Evolutionary conservation across 1,140 invertebrate genomes (phyloP), one percentile per base, ranked within the genome.

Genomic region (Druon quercuslanigerum): DNA sequence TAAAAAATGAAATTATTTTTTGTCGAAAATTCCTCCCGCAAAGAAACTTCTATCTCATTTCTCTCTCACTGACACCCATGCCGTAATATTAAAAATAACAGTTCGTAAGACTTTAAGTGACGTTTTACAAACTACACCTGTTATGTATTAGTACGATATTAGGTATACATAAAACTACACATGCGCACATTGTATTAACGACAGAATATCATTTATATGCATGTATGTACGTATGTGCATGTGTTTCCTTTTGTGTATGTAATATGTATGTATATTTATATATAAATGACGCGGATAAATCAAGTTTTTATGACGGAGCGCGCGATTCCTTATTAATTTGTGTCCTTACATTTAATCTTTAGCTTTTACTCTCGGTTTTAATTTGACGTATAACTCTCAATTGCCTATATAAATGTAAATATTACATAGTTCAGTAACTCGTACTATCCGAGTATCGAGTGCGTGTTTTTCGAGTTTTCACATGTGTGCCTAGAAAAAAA

Each of bases 81-180:
- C 52, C 9, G 9, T 54, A 54, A 54, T 17, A 54, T 8, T 17
- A 17, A 54, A 17, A 54, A 54, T n/a, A 54, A 54, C 9, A 54
- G 25, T 66, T 25, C 6, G 25, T n/a, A 9, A 40, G 13, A 66
- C 33, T 66, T 66, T 66, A 16, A 40, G 60, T 66, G n/a, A 66
- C 33, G 40, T 25, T 66, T 66, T 85, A 86, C 87, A 87, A 83
- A 83, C 73, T 79, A 83, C 84, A 87, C 50, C 56, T 76, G 79
- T 85, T 82, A 84, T 79, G 74, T 71, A 71, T 74, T 84, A 85
- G 73, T 77, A 82, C 77, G 75, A 83, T 57, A 46, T 46, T 46
- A 81, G 56, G 50, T 82, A 80, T 75, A 84, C 81, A 77, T 79
- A 75, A 60, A 81, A 66, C 60, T 66, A 66, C 60, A 66, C 60